Base-by-base conservation (phyloP, 2,888 invertebrate genomes). In the Epinotia nisella region DNA sequence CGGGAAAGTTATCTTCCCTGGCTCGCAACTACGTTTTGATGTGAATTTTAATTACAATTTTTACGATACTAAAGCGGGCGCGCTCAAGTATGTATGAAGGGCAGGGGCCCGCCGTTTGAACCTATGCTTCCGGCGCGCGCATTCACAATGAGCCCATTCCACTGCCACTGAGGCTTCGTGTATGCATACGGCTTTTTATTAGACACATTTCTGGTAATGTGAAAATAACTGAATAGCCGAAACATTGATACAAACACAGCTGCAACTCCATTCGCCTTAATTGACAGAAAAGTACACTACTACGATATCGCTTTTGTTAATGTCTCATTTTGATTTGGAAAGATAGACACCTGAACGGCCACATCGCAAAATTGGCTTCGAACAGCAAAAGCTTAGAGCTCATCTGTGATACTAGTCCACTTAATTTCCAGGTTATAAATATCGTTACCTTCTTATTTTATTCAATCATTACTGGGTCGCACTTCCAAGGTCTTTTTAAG, bases 31-130 rank as follows among this genome's bases (percentile, higher is more conserved):
- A 73, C 78, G 80, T 81, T 81, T 77, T 77, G 87, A 89, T 85
- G 87, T 88, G 88, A 89, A 90, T 91, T 92, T 92, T 92, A 91
- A 92, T 91, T 91, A 90, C 89, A 90, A 91, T 91, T 91, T 69
- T 91, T 91, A 90, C 88, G 89, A 90, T 90, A 90, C 87, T 86
- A 86, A 87, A 90, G 87, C 87, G 84, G 78, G 82, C 84, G 79
- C 82, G 83, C 84, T 89, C 83, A 84, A 90, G 89, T 89, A 90
- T 88, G 88, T 90, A 90, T 86, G 89, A 87, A 88, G 89, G 86
- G 86, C 81, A 79, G 83, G 81, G 83, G 82, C 82, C 84, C 84
- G 83, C 76, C 83, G 87, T 87, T 86, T 79, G 83, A 84, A 83
- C 79, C 80, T 83, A 80, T 83, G 87, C 86, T 90, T 89, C 90